A percentile compares a stretch with the other conserved stretches of the same genome.
Evolutionary conservation across 2,797 vertebrate species (phyloP).

Genomic region (Pagetopsis macropterus): DNA sequence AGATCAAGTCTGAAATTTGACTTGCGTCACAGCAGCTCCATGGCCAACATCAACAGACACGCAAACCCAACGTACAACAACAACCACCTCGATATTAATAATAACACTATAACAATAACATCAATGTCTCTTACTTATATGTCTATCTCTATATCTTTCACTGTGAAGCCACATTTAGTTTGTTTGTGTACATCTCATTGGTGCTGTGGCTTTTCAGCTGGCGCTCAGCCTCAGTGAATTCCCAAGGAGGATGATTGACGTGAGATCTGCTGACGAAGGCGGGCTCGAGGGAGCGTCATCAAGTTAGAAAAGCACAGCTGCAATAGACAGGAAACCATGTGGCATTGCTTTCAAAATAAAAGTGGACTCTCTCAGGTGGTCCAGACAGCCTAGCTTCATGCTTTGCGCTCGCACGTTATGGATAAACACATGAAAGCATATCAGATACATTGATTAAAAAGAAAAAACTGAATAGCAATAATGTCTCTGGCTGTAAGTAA

Average conservation of each 20-base stretch:
- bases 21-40: no score
- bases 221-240: conserved; percentile 41
- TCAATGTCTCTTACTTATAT: neutral
- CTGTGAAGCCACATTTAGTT: neutral
- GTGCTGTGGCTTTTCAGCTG: conserved; percentile 45
- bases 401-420: neutral
- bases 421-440: no score
- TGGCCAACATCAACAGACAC: no score
- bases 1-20: no score
- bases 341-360: conserved; percentile 30
- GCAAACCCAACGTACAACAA: neutral
- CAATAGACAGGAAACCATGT: neutral
- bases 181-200: neutral
- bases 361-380: rapidly evolving
- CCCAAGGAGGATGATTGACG: conserved; percentile 69
- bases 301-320: conserved; percentile 6
- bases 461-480: neutral
- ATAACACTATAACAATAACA: no score
- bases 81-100: neutral
- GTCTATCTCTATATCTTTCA: neutral
- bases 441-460: neutral
- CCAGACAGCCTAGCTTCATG: neutral
- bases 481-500: neutral
- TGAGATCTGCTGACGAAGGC: conserved; percentile 66
- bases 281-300: conserved; percentile 30